Evolutionary conservation across 2,113 vertebrate species (phyloP), one percentile per base, ranked within the genome.

Genomic region (Microtus ochrogaster): DNA sequence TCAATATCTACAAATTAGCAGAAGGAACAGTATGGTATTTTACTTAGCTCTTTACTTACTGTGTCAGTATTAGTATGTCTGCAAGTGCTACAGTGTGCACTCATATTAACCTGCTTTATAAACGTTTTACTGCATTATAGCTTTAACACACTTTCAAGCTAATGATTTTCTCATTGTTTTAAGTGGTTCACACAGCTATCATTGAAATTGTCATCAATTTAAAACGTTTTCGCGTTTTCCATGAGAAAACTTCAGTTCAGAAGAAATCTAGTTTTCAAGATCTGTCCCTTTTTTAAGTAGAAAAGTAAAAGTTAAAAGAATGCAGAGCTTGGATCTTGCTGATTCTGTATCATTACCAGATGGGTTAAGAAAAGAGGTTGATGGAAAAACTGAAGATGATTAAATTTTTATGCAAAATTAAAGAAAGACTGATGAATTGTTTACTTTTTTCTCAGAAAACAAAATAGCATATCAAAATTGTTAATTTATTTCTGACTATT

Each of bases 231-330:
- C 17, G 36, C 36, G 55, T 73, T 86, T 24, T 33, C 28, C 5
- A 52, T 24, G 66, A 44, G 61, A 70, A 91, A 85, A 66, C 6
- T n/a, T 22, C 7, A 6, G 7, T 6, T 61, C 61, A 76, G 7
- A 41, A 2, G 47, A 88, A 26, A 66, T 5, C 30, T 79, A 55
- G 9, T 4, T 73, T 68, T 4, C 2, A 63, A 36, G 17, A 5
- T 95, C 2, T 52, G 5, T 1, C 1, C 39, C 4, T 81, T 41
- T 73, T 82, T 78, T 26, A 63, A 73, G 5, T 11, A 66, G 12
- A 55, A 95, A 91, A 66, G 39, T 17, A 66, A 74, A 92, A 65
- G 30, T 89, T 41, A 74, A 28, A 82, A n/a, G 44, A 33, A 41
- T 41, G 1, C 16, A 26, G 26, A 61, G 6, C 19, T 77, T 7